A percentile compares a stretch with the other conserved stretches of the same genome.
Evolutionary conservation across 1,140 invertebrate genomes (phyloP).

Genomic region (Geopemphigus sp.): DNA sequence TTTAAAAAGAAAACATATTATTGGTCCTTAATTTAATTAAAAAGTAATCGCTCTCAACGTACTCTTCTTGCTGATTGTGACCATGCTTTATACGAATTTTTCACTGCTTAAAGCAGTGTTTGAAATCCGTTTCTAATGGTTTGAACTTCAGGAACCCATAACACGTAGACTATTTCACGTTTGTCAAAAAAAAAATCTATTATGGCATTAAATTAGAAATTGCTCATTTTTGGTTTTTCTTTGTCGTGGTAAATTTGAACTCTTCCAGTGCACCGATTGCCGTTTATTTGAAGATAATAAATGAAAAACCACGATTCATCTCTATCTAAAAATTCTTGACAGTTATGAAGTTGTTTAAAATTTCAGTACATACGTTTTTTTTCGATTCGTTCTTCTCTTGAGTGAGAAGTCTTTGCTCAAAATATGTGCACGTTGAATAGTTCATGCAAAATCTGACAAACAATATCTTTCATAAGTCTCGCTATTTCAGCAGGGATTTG

Average conservation of each 20-base stretch:
- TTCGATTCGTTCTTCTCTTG: too few relatives aligned
- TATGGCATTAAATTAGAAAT: too few relatives aligned
- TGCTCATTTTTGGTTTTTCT: background rate
- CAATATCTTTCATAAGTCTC: background rate
- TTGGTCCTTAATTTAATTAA: background rate
- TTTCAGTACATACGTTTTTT: background rate
- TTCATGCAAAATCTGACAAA: background rate
- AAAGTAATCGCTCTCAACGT: background rate
- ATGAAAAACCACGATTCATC: background rate
- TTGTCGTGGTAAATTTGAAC: background rate
- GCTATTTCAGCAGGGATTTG: background rate
- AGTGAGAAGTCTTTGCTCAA: too few relatives aligned
- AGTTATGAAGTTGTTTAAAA: too few relatives aligned
- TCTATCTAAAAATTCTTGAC: too few relatives aligned
- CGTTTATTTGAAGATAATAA: background rate
- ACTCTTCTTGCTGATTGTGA: background rate
- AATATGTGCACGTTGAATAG: background rate
- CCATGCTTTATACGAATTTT: background rate
- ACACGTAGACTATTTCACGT: too few relatives aligned
- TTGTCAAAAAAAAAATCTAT: too few relatives aligned
- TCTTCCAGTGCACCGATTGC: too few relatives aligned
- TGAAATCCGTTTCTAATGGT: background rate
- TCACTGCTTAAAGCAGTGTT: background rate
- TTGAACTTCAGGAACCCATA: background rate
- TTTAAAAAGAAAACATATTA: background rate